phyloP scores from a whole-genome alignment of 30 jellyfish, hydroid and myxozoan species.

The Aurelia sp. region DNA sequence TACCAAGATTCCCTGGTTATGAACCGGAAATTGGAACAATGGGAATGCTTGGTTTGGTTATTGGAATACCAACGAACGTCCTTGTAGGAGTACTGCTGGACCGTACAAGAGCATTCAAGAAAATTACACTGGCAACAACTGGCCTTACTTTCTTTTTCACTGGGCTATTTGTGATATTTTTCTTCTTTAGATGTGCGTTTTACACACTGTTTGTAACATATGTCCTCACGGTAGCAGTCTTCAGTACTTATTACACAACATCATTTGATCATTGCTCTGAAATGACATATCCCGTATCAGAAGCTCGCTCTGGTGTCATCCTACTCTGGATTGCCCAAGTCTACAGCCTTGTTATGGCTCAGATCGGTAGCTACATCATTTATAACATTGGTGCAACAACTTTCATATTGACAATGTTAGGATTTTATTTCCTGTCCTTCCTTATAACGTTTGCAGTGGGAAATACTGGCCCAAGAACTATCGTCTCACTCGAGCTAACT shows the following conservation, averaged over 20 bases:
- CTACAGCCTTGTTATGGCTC: conserved; percentile 25
- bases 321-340: conserved; percentile 63
- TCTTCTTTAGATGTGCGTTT: conserved; percentile 26
- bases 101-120: conserved; percentile 65
- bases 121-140: conserved; percentile 54
- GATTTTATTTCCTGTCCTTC: conserved; percentile 5
- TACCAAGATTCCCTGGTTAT: conserved; percentile 74
- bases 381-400: conserved; percentile 8
- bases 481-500: no score
- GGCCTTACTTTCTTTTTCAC: conserved; percentile 31
- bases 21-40: conserved; percentile 76
- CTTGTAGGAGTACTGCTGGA: conserved; percentile 76
- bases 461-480: conserved; percentile 5
- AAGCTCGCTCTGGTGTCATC: conserved; percentile 55
- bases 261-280: conserved; percentile 90
- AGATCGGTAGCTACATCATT: conserved; percentile 20
- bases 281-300: conserved; percentile 70
- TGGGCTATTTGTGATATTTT: conserved; percentile 37
- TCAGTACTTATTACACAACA: conserved; percentile 78
- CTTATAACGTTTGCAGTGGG: conserved; percentile 1
- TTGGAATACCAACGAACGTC: conserved; percentile 63
- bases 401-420: not conserved
- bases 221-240: conserved; percentile 13
- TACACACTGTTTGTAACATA: conserved; percentile 16
- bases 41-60: conserved; percentile 68